Percentiles rank a stretch among this genome's conserved stretches.
Evolutionary conservation across 2,888 invertebrate species (phyloP).

Genomic region (Sussaba pulchella): DNA sequence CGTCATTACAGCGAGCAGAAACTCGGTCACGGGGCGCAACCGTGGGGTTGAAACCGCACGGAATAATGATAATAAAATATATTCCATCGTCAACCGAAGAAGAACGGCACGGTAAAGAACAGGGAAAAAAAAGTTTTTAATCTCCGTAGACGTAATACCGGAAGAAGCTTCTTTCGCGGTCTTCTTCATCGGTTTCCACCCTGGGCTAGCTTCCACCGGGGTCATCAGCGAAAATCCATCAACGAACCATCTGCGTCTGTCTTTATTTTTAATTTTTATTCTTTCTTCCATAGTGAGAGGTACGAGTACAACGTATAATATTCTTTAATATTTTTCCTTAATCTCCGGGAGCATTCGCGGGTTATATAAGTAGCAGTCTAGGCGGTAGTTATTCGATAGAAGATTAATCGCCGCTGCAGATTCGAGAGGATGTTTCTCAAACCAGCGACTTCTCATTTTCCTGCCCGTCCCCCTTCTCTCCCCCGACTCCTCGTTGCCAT

Average conservation of each 20-base stretch:
- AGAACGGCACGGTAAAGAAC: conserved; percentile 15
- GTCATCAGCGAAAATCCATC: conserved; percentile 21
- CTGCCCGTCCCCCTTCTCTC: background rate
- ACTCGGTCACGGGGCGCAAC: conserved; percentile 8
- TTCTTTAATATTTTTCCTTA: conserved; percentile 46
- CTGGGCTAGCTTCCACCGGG: conserved; percentile 9
- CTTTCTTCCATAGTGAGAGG: background rate
- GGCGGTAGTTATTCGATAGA: conserved; percentile 46
- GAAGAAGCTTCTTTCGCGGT: conserved; percentile 3
- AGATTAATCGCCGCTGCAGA: conserved; percentile 34
- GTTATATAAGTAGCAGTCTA: conserved; percentile 21
- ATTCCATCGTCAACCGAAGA: background rate
- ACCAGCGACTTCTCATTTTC: background rate
- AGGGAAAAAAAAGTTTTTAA: conserved; percentile 31
- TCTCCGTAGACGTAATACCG: conserved; percentile 21
- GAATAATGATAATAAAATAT: conserved; percentile 42
- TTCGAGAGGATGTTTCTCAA: conserved; percentile 2
- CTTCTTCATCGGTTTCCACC: background rate
- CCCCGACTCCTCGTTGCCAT: conserved; percentile 2
- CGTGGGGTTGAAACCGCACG: background rate
- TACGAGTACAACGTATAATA: conserved; percentile 19
- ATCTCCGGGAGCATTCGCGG: conserved; percentile 15
- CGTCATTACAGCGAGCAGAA: conserved; percentile 23
- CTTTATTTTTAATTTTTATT: background rate
- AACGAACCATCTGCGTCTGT: background rate